Conservation (phyloP, 2,797 vertebrate genomes). For the Xenops minutus region DNA sequence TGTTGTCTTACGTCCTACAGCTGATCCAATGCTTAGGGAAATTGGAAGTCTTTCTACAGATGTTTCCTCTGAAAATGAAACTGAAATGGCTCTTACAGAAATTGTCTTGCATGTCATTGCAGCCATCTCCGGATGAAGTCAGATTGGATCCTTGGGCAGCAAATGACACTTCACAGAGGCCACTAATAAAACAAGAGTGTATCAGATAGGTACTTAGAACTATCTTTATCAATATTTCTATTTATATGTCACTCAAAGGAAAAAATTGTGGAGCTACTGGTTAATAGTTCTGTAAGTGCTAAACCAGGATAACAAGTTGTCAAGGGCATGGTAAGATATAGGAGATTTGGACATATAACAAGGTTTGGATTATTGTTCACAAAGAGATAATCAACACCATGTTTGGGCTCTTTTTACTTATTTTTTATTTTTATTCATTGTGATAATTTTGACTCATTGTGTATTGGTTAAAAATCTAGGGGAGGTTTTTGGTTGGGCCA, state of each 20-base stretch:
- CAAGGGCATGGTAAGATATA: not conserved
- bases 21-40: conserved; percentile 6
- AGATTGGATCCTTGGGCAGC: not conserved
- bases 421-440: not conserved
- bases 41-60: conserved; percentile 31
- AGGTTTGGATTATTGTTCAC: not conserved
- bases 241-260: not conserved
- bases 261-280: not conserved
- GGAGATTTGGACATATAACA: not conserved
- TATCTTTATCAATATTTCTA: not conserved
- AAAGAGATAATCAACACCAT: not conserved
- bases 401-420: not conserved
- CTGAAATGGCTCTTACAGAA: not conserved
- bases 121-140: not conserved
- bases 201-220: not conserved
- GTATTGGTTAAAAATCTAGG: not conserved
- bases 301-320: not conserved
- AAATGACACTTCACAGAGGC: not conserved
- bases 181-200: not conserved
- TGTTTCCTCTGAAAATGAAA: conserved; percentile 62
- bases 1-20: not conserved
- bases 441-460: not conserved
- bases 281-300: not conserved
- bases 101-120: not conserved
- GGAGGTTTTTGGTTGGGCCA: not conserved